Evolutionary conservation across 2,797 vertebrate genomes (phyloP), one percentile per base, ranked within the genome.

Genomic region (Antrozous pallidus): DNA sequence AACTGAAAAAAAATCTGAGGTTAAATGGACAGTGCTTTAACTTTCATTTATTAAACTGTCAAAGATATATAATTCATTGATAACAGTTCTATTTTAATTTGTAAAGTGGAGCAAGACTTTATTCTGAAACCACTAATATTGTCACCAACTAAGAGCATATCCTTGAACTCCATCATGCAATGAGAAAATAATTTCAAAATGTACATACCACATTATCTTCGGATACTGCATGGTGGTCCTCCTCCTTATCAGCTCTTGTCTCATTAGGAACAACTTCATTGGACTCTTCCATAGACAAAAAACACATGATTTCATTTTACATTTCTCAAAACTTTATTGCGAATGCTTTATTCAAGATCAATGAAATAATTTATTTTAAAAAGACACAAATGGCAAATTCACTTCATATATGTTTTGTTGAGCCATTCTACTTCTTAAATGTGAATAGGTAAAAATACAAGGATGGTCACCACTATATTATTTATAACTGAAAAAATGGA

Each of bases 181-280:
- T 70, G 33, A 92, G 26, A 40, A 96, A 91, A 88, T 38, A 77
- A 94, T 96, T 93, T 93, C 40, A 93, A 97, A 88, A n/a, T 16
- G 2, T 77, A 98, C 98, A 22, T 98, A 99, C 99, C 99, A 99
- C 99, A 98, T 99, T 99, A 96, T 99, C 98, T 94, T 98, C 51
- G 77, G 98, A 95, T 54, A 97, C 96, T 93, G 97, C 96, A 93
- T 98, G 97, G 88, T 96, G 94, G 96, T 98, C 96, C 79, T 99
- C 98, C 26, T 98, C 98, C 95, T 98, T 98, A 67, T 99, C 98
- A 67, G 98, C 96, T 20, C 97, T 97, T 91, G 97, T 98, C 54
- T 99, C 99, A 97, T 98, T 98, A 84, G 98, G 98, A 89, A 98
- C 98, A 71, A 98, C 98, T 97, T 99, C 99, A 90, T 92, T 98